Base-by-base conservation (phyloP, 1,140 invertebrate species). In the Mycetomoellerius zeteki region DNA sequence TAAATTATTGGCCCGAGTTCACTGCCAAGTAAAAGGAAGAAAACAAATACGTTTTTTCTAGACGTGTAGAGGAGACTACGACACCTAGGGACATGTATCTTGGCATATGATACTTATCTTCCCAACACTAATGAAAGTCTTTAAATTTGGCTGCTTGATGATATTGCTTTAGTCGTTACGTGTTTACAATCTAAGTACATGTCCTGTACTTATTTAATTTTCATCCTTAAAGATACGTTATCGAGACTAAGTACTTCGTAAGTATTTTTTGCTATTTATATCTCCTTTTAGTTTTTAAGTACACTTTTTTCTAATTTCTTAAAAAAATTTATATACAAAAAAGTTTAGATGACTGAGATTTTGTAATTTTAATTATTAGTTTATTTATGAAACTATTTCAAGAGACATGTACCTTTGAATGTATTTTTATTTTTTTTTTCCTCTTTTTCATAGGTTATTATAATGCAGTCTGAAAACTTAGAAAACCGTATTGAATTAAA, bases 1-100 rank as follows among this genome's bases (percentile, higher is more conserved):
- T 99, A 87, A 98, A 99, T 94, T 99, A 99, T 95, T 99, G 99
- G 99, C 99, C 99, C 24, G 98, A 99, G 90, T 98, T 98, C 96
- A 96, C 96, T 88, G 96, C 95, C 91, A 97, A 96, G 94, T 97
- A 96, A 96, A 84, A n/a, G 14, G 86, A 52, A 43, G 37, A 54
- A 21, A 27, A 62, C 19, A 21, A 71, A 37, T 50, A 24, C 12
- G n/a, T 52, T 81, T 82, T 86, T 60, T 54, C 52, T 81, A 50
- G 8, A 69, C 8, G 5, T 19, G 3, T 71, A 81, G 30, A 65
- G 30, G 30, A 81, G 30, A 81, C 47, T 56, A 7, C 71, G 64
- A 21, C 37, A 7, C 47, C 30, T 81, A 69, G 30, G 27, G n/a
- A 81, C 30, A 56, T 19, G n/a, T 80, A 81, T 71, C 4, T 67